Percentiles rank a stretch among this genome's conserved stretches.
Evolutionary conservation across 2,113 vertebrate genomes (phyloP).

Genomic region (Menura novaehollandiae): DNA sequence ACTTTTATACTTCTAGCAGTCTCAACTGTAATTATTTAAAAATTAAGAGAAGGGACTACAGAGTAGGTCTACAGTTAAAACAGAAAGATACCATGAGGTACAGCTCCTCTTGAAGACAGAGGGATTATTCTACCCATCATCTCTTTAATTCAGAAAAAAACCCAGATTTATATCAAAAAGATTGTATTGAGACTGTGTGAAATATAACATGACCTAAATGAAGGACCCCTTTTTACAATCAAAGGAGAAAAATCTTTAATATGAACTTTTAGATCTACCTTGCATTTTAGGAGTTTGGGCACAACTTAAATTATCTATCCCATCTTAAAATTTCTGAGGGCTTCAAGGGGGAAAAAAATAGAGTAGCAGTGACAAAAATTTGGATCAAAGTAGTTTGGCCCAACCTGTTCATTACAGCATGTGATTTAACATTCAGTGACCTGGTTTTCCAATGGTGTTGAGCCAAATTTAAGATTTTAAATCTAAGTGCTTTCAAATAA

Average conservation of each 20-base stretch:
- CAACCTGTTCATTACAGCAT: not conserved
- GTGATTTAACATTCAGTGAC: not conserved
- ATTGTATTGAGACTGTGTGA: not conserved
- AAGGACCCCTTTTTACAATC: not conserved
- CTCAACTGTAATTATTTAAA: not conserved
- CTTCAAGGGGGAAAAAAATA: not conserved
- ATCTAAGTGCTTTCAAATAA: not conserved
- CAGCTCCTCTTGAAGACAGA: not conserved
- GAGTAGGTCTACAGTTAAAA: not conserved
- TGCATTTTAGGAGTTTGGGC: not conserved
- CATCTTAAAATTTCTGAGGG: not conserved
- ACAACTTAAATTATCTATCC: not conserved
- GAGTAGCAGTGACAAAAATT: not conserved
- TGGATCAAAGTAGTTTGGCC: not conserved
- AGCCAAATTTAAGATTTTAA: not conserved
- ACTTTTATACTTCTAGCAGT: not conserved
- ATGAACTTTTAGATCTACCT: not conserved
- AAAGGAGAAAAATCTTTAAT: not conserved
- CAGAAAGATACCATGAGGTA: not conserved
- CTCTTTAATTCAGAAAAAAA: not conserved
- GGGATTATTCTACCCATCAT: not conserved
- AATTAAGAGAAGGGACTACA: not conserved
- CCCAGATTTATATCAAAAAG: not conserved
- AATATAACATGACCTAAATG: not conserved
- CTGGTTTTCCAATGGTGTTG: not conserved